Evolutionary conservation across 2,888 invertebrate species (phyloP), one percentile per base, ranked within the genome.

Genomic region (Drosophila algonquin): DNA sequence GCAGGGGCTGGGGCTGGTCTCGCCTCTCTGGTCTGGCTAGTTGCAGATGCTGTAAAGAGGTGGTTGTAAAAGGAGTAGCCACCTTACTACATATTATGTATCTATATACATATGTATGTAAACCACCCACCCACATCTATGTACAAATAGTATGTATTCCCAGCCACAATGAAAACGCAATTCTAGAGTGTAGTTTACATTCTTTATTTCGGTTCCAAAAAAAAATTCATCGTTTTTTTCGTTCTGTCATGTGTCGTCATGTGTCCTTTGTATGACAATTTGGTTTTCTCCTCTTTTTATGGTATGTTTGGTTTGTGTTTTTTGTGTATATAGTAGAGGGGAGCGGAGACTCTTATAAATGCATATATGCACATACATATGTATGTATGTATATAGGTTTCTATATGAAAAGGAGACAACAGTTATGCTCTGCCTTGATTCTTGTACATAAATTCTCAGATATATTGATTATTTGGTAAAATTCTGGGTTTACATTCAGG

Each of bases 191-290:
- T 84, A 64, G 87, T 87, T 84, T 87, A 83, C 84, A 84, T 88
- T 84, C 76, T 84, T 84, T 84, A 84, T 84, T 88, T 88, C 74
- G 81, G 88, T 74, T 83, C 79, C 85, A 84, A 84, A 84, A 74
- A 74, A 84, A 88, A 81, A 72, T 73, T 78, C 61, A 68, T 58
- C 44, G 21, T 62, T 72, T 67, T 69, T 69, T 73, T 65, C 46
- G 46, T 24, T 64, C 53, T 78, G 63, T 71, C 65, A 45, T 54
- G 54, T 56, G 27, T 62, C 62, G 21, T 14, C 18, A 51, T 53
- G 58, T 53, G 54, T 59, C 58, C 40, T 60, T 54, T 24, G 35
- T 67, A 57, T 76, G 76, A 69, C 72, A 70, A 59, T 73, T 64
- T 67, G 27, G 12, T 57, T 56, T 56, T 54, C 62, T 53, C 56